Conservation (phyloP, 2,888 invertebrate species). For the Phymatocera aterrima region DNA sequence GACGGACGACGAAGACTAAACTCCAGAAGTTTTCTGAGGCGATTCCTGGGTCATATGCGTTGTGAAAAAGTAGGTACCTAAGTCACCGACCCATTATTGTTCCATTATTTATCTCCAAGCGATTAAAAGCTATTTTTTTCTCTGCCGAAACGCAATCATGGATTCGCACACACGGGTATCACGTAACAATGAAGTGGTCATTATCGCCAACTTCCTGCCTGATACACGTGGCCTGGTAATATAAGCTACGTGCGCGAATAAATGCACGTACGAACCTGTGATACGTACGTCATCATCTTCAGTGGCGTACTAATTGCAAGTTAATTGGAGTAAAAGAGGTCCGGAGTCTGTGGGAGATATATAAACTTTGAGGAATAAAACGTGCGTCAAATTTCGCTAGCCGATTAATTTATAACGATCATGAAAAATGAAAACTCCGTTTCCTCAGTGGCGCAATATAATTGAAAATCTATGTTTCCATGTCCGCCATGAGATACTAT, state of each 20-base stretch:
- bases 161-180: conserved; percentile 46
- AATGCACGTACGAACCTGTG: background rate
- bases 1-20: too few species aligned
- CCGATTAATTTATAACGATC: too few species aligned
- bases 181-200: conserved; percentile 48
- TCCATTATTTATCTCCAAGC: background rate
- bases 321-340: conserved; percentile 4
- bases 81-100: too few species aligned
- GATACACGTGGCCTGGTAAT: background rate
- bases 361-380: background rate
- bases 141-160: conserved; percentile 11
- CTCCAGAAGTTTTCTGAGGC: too few species aligned
- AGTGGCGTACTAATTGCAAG: conserved; percentile 3
- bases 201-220: conserved; percentile 48
- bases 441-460: too few species aligned
- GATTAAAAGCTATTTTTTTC: background rate
- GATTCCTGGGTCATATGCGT: too few species aligned
- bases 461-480: too few species aligned
- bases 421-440: too few species aligned
- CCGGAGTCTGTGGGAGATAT: too few species aligned
- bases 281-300: background rate
- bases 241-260: background rate
- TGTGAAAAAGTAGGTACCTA: too few species aligned
- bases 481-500: too few species aligned
- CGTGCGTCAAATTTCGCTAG: too few species aligned